Conservation (phyloP, 2,888 invertebrate species). For the Nomada fabriciana region DNA sequence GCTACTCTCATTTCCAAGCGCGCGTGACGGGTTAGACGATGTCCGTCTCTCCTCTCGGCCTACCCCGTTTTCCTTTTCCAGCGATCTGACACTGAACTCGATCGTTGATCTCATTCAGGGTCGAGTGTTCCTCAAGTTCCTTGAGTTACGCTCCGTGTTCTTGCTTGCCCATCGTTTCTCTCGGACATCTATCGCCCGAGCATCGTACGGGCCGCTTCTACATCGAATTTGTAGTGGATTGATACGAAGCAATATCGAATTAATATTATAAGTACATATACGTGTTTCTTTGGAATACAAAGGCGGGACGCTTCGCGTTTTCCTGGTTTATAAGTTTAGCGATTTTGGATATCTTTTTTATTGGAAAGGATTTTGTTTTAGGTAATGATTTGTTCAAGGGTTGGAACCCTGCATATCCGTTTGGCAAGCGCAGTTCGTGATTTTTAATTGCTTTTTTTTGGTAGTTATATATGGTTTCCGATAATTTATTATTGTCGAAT, state of each 20-base stretch:
- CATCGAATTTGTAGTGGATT: neutral
- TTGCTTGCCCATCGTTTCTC: conserved; percentile 29
- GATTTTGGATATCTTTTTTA: no score
- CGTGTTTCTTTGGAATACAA: no score
- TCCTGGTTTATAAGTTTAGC: no score
- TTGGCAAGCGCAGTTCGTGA: no score
- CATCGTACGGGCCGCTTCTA: neutral
- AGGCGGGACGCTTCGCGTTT: no score
- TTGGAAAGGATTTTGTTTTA: no score
- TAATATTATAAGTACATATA: neutral
- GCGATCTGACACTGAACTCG: conserved; percentile 65
- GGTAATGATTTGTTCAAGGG: no score
- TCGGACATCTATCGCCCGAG: conserved; percentile 5
- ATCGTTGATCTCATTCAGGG: conserved; percentile 65
- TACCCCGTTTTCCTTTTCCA: conserved; percentile 63
- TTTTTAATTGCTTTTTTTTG: no score
- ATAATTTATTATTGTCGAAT: no score
- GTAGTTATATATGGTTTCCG: no score
- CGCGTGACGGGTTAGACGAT: conserved; percentile 62
- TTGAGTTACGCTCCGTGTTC: conserved; percentile 40
- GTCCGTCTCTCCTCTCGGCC: conserved; percentile 45
- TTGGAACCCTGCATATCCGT: no score
- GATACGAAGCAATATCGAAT: neutral
- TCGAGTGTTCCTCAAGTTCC: conserved; percentile 58
- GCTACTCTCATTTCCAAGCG: conserved; percentile 59